Evolutionary conservation across 2,888 invertebrate species (phyloP).

Genomic region (Microdon myrmicae): DNA sequence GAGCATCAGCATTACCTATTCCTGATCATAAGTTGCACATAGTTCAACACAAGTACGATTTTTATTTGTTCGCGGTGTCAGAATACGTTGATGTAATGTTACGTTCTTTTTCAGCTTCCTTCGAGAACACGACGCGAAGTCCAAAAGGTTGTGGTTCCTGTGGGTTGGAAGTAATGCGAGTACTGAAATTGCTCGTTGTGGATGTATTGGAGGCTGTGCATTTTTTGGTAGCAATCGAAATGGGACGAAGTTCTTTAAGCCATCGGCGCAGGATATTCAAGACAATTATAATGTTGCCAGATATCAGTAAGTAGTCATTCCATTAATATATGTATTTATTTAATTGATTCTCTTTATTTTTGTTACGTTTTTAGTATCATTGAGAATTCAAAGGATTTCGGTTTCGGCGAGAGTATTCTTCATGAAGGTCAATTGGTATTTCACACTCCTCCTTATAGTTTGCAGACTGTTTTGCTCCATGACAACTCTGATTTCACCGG

Average conservation of each 20-base stretch:
- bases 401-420: slow-evolving; percentile 93
- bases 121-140: slow-evolving; percentile 83
- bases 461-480: slow-evolving; percentile 79
- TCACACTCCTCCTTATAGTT: slow-evolving; percentile 88
- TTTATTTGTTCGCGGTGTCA: not conserved
- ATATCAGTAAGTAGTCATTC: slow-evolving; percentile 69
- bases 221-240: slow-evolving; percentile 95
- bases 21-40: slow-evolving; percentile 80
- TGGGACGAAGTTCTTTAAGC: slow-evolving; percentile 88
- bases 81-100: not conserved
- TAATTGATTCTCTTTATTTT: not conserved
- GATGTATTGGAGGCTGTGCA: slow-evolving; percentile 93
- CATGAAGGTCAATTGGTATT: slow-evolving; percentile 88
- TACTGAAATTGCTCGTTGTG: slow-evolving; percentile 80
- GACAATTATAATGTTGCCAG: slow-evolving; percentile 86
- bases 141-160: slow-evolving; percentile 91
- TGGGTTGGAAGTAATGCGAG: slow-evolving; percentile 77
- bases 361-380: slow-evolving; percentile 71
- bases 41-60: slow-evolving; percentile 79
- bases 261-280: slow-evolving; percentile 80
- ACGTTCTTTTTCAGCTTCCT: slow-evolving; percentile 70
- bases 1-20: slow-evolving; percentile 83
- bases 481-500: slow-evolving; percentile 70
- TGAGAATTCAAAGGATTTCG: slow-evolving; percentile 82
- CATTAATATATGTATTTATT: slow-evolving; percentile 59